Conservation (phyloP, 1,140 invertebrate genomes). For the Macrocentrus cingulum region DNA sequence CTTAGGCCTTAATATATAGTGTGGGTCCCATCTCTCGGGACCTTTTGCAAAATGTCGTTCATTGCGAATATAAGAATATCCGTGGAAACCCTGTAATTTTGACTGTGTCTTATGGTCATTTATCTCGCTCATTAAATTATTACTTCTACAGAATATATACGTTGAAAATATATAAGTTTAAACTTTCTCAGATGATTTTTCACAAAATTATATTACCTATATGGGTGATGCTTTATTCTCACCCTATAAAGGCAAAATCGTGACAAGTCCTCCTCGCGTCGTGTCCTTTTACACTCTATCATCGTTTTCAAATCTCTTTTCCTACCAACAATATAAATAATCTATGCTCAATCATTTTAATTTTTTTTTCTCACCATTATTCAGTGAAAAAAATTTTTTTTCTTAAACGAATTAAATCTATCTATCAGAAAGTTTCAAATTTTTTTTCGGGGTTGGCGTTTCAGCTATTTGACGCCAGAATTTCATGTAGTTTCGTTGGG, state of each 20-base stretch:
- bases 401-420: no score
- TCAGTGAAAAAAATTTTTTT: no score
- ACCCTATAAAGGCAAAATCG: conserved; percentile 11
- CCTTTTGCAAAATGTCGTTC: conserved; percentile 23
- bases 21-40: neutral
- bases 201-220: neutral
- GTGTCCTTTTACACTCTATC: conserved; percentile 2
- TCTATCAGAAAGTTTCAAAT: no score
- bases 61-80: no score
- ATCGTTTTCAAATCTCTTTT: neutral
- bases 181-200: conserved; percentile 6
- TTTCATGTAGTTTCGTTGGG: no score
- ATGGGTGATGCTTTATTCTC: neutral
- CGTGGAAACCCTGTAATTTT: conserved; percentile 25
- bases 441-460: no score
- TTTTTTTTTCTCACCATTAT: no score
- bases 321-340: no score
- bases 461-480: no score
- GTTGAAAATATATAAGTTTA: conserved; percentile 8
- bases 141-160: conserved; percentile 19
- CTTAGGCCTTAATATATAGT: no score
- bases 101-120: conserved; percentile 19
- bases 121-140: conserved; percentile 32
- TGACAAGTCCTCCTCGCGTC: neutral
- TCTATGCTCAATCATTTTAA: no score